Percentiles rank a stretch among this genome's conserved stretches.
Conservation (phyloP, 2,113 vertebrate genomes). For the Pelobates fuscus region DNA sequence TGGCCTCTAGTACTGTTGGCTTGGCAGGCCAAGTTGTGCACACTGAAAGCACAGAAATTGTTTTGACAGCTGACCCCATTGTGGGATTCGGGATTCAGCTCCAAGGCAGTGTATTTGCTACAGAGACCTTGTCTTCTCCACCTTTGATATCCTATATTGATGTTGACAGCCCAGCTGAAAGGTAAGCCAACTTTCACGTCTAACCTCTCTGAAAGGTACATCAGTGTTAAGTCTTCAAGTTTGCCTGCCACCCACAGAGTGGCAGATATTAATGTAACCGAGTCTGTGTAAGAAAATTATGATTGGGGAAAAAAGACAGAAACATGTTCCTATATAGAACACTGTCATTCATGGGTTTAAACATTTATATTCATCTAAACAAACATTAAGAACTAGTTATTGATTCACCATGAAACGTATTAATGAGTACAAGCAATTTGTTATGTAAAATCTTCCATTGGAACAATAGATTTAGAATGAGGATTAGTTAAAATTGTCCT, state of each 20-base stretch:
- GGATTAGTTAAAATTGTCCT: too few relatives aligned
- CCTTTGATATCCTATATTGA: slow-evolving; percentile 97
- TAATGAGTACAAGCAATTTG: too few relatives aligned
- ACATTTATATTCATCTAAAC: neutral
- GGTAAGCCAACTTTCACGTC: slow-evolving; percentile 69
- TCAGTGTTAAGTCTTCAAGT: neutral
- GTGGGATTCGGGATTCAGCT: slow-evolving; percentile 96
- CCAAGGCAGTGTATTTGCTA: slow-evolving; percentile 96
- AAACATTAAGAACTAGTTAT: neutral
- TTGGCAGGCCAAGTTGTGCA: slow-evolving; percentile 96
- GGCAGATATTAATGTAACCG: too few relatives aligned
- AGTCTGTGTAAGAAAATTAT: too few relatives aligned
- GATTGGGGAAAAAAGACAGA: too few relatives aligned
- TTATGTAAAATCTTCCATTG: too few relatives aligned
- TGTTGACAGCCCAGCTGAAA: slow-evolving; percentile 93
- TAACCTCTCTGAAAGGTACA: neutral
- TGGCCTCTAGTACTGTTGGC: slow-evolving; percentile 94
- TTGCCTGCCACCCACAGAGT: too few relatives aligned
- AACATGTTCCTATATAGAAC: too few relatives aligned
- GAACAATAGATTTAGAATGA: too few relatives aligned
- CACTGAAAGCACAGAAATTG: slow-evolving; percentile 94
- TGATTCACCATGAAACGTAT: neutral
- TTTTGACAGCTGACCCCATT: slow-evolving; percentile 86
- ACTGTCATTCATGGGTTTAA: too few relatives aligned
- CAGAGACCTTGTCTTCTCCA: slow-evolving; percentile 93